Evolutionary conservation across 2,797 vertebrate species (phyloP).

Genomic region (Antrozous pallidus): DNA sequence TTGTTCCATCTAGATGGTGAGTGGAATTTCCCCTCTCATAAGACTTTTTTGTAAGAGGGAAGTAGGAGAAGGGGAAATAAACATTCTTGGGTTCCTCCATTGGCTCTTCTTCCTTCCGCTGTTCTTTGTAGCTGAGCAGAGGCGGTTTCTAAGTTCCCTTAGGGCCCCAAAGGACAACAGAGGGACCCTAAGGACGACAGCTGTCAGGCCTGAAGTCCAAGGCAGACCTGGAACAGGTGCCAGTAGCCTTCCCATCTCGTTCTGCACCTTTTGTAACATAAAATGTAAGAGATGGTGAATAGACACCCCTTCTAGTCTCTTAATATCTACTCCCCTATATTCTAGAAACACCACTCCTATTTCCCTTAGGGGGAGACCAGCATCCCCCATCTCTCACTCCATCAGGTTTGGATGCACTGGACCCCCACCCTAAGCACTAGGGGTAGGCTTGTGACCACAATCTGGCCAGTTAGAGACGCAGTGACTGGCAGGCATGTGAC

Average conservation of each 20-base stretch:
- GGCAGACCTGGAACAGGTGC: not conserved
- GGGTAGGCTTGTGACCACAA: not conserved
- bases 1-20: not conserved
- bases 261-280: constrained; percentile 23
- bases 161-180: not conserved
- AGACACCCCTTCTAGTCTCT: not conserved
- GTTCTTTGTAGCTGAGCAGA: not conserved
- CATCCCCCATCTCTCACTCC: not conserved
- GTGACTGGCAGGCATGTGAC: not conserved
- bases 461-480: not conserved
- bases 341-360: not conserved
- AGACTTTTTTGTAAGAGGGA: constrained; percentile 4
- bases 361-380: not conserved
- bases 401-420: not conserved
- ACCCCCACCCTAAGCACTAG: not conserved
- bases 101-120: not conserved
- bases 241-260: not conserved
- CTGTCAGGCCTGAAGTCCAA: not conserved
- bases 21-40: constrained; percentile 40
- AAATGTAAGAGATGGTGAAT: not conserved
- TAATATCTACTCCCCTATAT: not conserved
- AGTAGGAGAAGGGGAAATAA: constrained; percentile 46
- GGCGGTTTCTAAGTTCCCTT: not conserved
- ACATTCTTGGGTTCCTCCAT: not conserved
- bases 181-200: not conserved